These are phyloP conservation scores for Pterocles orientalis DNA, from an alignment of 2,113 vertebrate species.

Conservation along the genomic window DNA sequence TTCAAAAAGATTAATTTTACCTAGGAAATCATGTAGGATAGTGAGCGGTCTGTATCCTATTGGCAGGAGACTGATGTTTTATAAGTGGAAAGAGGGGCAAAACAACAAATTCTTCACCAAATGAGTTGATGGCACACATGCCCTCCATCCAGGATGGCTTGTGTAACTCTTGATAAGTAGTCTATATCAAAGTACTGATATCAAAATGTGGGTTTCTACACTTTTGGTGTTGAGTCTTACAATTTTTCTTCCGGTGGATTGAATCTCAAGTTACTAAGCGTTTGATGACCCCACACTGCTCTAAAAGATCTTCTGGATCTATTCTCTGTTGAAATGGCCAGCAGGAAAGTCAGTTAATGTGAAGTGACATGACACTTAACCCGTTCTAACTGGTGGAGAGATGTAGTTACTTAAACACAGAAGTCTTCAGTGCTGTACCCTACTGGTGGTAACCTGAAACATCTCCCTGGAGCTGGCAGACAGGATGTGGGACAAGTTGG, in stretches of 20 bases:
- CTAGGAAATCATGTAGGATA: not conserved
- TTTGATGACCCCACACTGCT: not conserved
- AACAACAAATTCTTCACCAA: not conserved
- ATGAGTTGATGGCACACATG: not conserved
- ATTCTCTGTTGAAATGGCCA: not conserved
- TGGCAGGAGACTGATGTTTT: not conserved
- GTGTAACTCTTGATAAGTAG: not conserved
- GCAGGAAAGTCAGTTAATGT: not conserved
- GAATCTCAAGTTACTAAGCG: not conserved
- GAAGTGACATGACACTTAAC: not conserved
- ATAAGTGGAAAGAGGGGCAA: not conserved
- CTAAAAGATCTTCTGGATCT: not conserved
- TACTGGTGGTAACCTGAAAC: not conserved
- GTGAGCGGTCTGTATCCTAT: not conserved
- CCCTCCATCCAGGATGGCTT: not conserved
- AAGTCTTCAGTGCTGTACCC: not conserved
- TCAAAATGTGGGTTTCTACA: not conserved
- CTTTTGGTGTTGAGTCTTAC: not conserved
- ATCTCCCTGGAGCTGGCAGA: not conserved
- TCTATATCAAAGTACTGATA: not conserved
- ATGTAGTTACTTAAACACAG: not conserved
- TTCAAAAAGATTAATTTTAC: not conserved
- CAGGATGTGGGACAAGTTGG: not conserved
- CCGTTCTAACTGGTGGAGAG: not conserved
- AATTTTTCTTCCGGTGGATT: not conserved